These are phyloP conservation scores for Morpho achilles DNA, from an alignment of 2,888 invertebrate species.

Conservation along the genomic window DNA sequence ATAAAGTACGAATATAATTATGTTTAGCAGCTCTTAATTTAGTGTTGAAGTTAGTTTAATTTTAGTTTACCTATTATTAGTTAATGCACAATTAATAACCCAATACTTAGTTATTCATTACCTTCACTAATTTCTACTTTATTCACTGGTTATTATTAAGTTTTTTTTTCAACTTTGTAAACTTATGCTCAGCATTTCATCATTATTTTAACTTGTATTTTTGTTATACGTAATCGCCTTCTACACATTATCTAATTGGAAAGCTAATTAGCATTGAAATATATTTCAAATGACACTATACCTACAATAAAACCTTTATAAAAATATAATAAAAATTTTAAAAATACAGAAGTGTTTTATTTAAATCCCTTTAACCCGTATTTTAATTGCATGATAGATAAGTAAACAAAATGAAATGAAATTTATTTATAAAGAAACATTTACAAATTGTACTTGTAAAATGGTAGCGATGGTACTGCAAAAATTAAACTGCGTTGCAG, in stretches of 20 bases:
- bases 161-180: constrained; percentile 32
- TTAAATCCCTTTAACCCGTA: constrained; percentile 16
- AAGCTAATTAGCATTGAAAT: constrained; percentile 66
- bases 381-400: neutral
- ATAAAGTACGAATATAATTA: constrained; percentile 41
- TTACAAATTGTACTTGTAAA: too few species aligned
- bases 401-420: too few species aligned
- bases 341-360: constrained; percentile 47
- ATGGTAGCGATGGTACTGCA: too few species aligned
- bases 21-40: constrained; percentile 70
- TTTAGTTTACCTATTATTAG: constrained; percentile 60
- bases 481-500: too few species aligned
- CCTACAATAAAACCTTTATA: constrained; percentile 75
- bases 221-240: constrained; percentile 68
- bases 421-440: too few species aligned
- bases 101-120: constrained; percentile 51
- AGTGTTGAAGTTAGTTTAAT: constrained; percentile 57
- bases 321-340: constrained; percentile 62
- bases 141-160: constrained; percentile 37
- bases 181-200: constrained; percentile 31
- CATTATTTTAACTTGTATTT: constrained; percentile 45
- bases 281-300: constrained; percentile 74
- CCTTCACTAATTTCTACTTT: constrained; percentile 44
- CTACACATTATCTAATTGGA: constrained; percentile 72
- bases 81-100: constrained; percentile 68